Percentiles rank a stretch among this genome's conserved stretches.
phyloP scores from a whole-genome alignment of 2,888 invertebrate species.

The Hemithea aestivaria region DNA sequence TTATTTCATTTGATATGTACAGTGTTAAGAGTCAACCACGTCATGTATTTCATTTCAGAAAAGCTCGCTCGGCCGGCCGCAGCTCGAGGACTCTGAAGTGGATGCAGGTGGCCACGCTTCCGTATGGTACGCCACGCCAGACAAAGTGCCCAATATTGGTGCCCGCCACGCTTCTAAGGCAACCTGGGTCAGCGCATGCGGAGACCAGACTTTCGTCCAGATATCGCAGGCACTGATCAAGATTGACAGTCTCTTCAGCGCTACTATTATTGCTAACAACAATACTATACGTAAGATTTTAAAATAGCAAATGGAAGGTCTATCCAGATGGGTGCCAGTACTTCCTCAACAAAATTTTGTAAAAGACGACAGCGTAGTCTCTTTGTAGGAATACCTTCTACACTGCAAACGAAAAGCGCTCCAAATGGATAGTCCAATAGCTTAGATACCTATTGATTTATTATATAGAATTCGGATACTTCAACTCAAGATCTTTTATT shows the following conservation, averaged over 20 bases:
- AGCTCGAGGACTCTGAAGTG: constrained; percentile 52
- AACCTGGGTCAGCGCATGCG: constrained; percentile 96
- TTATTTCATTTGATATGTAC: no score
- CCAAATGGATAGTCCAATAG: no score
- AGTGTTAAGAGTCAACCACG: no score
- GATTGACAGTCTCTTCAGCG: constrained; percentile 90
- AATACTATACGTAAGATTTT: constrained; percentile 85
- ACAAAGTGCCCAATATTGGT: constrained; percentile 88
- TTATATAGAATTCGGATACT: no score
- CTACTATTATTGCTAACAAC: constrained; percentile 93
- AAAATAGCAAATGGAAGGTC: no score
- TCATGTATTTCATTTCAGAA: no score
- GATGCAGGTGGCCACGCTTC: constrained; percentile 62
- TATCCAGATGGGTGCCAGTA: no score
- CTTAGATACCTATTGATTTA: no score
- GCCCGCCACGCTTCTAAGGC: constrained; percentile 92
- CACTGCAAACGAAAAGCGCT: no score
- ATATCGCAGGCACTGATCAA: constrained; percentile 96
- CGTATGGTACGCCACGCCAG: constrained; percentile 86
- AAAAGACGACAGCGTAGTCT: no score
- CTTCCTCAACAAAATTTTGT: no score
- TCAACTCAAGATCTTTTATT: background rate
- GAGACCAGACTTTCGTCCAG: constrained; percentile 96
- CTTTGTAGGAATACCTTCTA: no score
- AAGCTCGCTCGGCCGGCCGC: constrained; percentile 78